These are phyloP conservation scores for Lampris megalopsis DNA, from an alignment of 2,113 vertebrate genomes.

Conservation along the genomic window DNA sequence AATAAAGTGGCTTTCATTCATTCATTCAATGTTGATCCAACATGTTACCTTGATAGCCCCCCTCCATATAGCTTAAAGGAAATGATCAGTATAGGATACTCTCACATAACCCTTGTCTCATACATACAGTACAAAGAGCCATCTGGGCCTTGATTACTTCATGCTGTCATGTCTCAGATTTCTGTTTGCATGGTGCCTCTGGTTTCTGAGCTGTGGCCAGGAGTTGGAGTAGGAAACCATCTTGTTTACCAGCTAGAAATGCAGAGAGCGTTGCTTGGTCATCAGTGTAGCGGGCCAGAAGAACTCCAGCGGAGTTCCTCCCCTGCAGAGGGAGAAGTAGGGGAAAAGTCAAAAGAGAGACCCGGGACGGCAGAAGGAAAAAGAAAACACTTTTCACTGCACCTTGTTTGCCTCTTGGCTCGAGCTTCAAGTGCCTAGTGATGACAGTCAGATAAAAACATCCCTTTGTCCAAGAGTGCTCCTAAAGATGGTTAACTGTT, in stretches of 20 bases:
- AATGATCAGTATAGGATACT: too few species aligned
- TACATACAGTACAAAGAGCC: too few species aligned
- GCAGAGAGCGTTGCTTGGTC: conserved; percentile 38
- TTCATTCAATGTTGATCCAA: too few species aligned
- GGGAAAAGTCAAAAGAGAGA: conserved; percentile 29
- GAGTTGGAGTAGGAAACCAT: conserved; percentile 54
- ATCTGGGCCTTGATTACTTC: neutral
- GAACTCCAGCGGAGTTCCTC: conserved; percentile 31
- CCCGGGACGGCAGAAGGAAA: conserved; percentile 2
- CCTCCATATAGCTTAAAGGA: too few species aligned
- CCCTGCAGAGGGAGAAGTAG: conserved; percentile 27
- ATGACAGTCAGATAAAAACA: conserved; percentile 49
- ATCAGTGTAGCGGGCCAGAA: conserved; percentile 43
- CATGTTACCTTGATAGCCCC: too few species aligned
- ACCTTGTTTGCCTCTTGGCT: neutral
- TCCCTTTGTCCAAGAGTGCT: conserved; percentile 40
- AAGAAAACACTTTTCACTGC: conserved; percentile 15
- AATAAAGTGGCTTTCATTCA: too few species aligned
- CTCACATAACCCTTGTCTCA: too few species aligned
- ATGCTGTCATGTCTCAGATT: neutral
- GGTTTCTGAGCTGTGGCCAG: conserved; percentile 33
- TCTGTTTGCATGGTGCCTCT: conserved; percentile 7
- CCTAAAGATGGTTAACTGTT: conserved; percentile 47
- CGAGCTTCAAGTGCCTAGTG: conserved; percentile 29
- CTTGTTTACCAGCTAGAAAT: conserved; percentile 44